Evolutionary conservation across 2,113 vertebrate genomes (phyloP).

Genomic region (Sorex fumeus): DNA sequence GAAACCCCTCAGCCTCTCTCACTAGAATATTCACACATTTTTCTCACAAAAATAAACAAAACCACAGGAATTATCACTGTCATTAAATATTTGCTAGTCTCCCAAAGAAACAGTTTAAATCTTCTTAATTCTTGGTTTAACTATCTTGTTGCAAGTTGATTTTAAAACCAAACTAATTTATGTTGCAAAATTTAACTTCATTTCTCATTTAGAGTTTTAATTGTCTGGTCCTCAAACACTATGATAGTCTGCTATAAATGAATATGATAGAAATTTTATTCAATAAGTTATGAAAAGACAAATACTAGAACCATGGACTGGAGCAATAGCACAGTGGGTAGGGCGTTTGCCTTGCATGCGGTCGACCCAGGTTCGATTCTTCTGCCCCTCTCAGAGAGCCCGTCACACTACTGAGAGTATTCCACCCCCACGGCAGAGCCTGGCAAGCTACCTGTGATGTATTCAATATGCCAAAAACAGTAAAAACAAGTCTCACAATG

Average conservation of each 20-base stretch:
- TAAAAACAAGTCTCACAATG: too few relatives aligned
- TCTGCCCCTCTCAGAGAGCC: too few relatives aligned
- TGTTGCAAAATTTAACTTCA: not conserved
- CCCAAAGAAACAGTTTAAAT: constrained; percentile 42
- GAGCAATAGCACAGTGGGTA: too few relatives aligned
- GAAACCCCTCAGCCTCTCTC: not conserved
- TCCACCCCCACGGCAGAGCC: too few relatives aligned
- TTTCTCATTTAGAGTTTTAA: not conserved
- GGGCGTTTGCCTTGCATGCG: too few relatives aligned
- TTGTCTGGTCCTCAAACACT: not conserved
- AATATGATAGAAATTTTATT: constrained; percentile 1
- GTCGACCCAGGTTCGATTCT: too few relatives aligned
- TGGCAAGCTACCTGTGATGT: too few relatives aligned
- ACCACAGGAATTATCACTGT: not conserved
- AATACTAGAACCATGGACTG: constrained; percentile 31
- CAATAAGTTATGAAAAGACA: constrained; percentile 32
- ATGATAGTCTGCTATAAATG: not conserved
- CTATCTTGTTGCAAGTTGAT: not conserved
- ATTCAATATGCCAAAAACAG: too few relatives aligned
- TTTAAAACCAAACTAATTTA: not conserved
- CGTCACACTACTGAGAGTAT: too few relatives aligned
- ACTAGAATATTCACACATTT: not conserved
- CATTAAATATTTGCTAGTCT: not conserved
- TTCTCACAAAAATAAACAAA: not conserved
- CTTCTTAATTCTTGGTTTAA: constrained; percentile 23